A percentile compares a stretch with the other conserved stretches of the same genome.
Conservation (phyloP, 2,888 invertebrate species). For the Dryococelus australis region DNA sequence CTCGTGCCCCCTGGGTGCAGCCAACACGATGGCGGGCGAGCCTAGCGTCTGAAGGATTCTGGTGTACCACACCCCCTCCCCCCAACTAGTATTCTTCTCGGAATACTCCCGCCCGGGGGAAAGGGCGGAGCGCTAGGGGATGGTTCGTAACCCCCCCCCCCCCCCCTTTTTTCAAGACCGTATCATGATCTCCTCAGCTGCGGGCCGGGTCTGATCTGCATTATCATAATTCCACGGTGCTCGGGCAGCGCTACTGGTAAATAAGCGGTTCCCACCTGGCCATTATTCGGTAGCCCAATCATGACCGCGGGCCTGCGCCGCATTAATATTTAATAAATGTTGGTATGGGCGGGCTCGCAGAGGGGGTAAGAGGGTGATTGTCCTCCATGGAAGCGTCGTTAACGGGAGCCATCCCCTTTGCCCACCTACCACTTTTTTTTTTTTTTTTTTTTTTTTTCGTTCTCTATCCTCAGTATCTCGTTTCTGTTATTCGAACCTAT, state of each 20-base stretch:
- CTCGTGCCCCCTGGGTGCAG: no score
- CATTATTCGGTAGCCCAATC: conserved; percentile 38
- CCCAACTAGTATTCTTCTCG: no score
- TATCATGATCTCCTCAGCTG: neutral
- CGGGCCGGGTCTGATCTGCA: conserved; percentile 22
- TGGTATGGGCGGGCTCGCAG: neutral
- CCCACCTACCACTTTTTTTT: no score
- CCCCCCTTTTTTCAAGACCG: neutral
- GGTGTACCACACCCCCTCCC: no score
- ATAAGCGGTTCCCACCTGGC: conserved; percentile 43
- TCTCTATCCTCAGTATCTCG: neutral
- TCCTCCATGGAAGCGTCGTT: neutral
- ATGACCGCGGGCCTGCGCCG: neutral
- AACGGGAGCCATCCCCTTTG: neutral
- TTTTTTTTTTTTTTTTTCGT: no score
- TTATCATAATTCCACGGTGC: conserved; percentile 26
- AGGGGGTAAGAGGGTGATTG: neutral
- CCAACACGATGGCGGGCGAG: no score
- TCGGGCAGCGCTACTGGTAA: conserved; percentile 43
- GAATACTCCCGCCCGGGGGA: neutral
- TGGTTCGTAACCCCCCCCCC: neutral
- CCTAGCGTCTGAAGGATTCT: no score
- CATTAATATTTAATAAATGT: conserved; percentile 16
- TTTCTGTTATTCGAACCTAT: conserved; percentile 8
- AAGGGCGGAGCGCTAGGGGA: conserved; percentile 19